Base-by-base conservation (phyloP, 2,113 vertebrate genomes). In the Leptosomus discolor region DNA sequence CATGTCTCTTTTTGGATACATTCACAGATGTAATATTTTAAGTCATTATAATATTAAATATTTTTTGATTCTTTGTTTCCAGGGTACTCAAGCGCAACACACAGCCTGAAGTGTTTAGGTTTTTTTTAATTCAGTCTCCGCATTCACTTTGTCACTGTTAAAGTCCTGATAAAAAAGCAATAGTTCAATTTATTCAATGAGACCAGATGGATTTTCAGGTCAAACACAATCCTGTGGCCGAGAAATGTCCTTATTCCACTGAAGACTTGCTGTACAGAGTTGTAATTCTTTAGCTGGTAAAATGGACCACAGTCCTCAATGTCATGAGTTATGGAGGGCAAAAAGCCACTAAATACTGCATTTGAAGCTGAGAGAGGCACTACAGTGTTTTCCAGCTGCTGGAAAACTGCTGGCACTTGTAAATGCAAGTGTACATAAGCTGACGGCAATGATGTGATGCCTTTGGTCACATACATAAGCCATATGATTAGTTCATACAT, bases 81-180 rank as follows among this genome's bases (percentile, higher is more conserved):
- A 92, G 37, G 11, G 10, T 76, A 50, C 18, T 90, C 41, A 57
- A 65, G 50, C 29, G 58, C 30, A 94, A 64, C 15, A 77, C 50
- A 67, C 6, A 91, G 30, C 12, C 32, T 41, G n/a, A 78, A 63
- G 30, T 82, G 19, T 87, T 92, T 91, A n/a, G 70, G 88, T 96
- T 96, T 90, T 17, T 76, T 88, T 94, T 12, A 82, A 77, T 29
- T 80, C 32, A 54, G 41, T 21, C 36, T 90, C 75, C 2, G 2
- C 11, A 34, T 77, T 92, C 63, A 67, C 30, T 88, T 83, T 83
- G 45, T 70, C 46, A 11, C 68, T 94, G 75, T 81, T 85, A 73
- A 83, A 95, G 48, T 54, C 46, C 57, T 74, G 87, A 89, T 94
- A 64, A 96, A 95, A 80, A 94, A 83, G 67, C 79, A 88, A 88